These are phyloP conservation scores for Cryptus armator DNA, from an alignment of 2,888 invertebrate genomes.

Conservation along the genomic window DNA sequence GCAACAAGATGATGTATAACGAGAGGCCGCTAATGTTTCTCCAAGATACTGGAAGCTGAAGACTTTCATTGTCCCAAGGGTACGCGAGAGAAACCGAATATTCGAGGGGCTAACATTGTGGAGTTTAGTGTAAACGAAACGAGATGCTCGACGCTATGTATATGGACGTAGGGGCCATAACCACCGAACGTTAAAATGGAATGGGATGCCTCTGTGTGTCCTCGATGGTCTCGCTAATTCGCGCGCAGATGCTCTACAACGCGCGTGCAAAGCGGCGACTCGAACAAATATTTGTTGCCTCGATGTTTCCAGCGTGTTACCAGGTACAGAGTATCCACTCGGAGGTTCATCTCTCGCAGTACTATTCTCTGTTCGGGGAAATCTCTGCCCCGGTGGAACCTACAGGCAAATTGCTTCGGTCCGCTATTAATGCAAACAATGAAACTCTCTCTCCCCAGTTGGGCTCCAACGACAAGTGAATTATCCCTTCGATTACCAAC, in stretches of 20 bases:
- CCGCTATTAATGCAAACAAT: slow-evolving; percentile 44
- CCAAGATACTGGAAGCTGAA: slow-evolving; percentile 12
- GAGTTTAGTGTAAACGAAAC: slow-evolving; percentile 65
- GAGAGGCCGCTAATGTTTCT: slow-evolving; percentile 12
- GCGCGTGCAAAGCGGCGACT: slow-evolving; percentile 41
- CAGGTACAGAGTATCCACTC: slow-evolving; percentile 37
- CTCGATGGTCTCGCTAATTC: slow-evolving; percentile 69
- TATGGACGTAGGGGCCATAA: slow-evolving; percentile 21
- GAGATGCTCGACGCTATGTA: slow-evolving; percentile 39
- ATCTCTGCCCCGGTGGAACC: slow-evolving; percentile 39
- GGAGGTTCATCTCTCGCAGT: slow-evolving; percentile 12
- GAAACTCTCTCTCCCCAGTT: slow-evolving; percentile 21
- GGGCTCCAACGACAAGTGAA: slow-evolving; percentile 27
- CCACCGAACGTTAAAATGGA: neutral
- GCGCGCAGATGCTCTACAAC: slow-evolving; percentile 67
- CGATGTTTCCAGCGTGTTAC: slow-evolving; percentile 66
- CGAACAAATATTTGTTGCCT: slow-evolving; percentile 70
- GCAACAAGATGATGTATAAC: neutral
- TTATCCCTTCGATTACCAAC: slow-evolving; percentile 16
- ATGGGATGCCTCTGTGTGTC: slow-evolving; percentile 46
- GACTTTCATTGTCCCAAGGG: slow-evolving; percentile 39
- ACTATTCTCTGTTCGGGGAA: slow-evolving; percentile 16
- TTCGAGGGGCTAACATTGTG: slow-evolving; percentile 33
- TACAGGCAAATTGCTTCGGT: slow-evolving; percentile 44
- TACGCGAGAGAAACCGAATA: slow-evolving; percentile 54